phyloP scores from a whole-genome alignment of 2,888 invertebrate genomes.

The Pelosia muscerda region DNA sequence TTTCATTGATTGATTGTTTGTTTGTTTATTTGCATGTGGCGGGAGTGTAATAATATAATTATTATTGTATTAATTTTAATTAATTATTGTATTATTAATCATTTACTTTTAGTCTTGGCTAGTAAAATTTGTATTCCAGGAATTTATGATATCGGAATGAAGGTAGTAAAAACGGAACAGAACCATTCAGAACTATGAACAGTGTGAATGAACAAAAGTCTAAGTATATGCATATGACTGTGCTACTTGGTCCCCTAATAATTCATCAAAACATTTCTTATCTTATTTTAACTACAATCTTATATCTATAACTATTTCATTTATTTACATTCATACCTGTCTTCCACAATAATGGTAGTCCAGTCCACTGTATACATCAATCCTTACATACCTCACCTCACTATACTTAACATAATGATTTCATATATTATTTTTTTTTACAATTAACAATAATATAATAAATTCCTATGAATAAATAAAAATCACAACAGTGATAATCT shows the following conservation, averaged over 20 bases:
- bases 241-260: neutral
- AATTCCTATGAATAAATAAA: slow-evolving; percentile 38
- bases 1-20: too few species aligned
- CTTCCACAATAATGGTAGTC: neutral
- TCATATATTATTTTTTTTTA: slow-evolving; percentile 30
- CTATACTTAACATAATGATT: slow-evolving; percentile 26
- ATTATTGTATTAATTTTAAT: too few species aligned
- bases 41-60: too few species aligned
- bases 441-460: slow-evolving; percentile 27
- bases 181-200: neutral
- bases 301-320: too few species aligned
- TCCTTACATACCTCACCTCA: neutral
- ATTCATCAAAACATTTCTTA: neutral
- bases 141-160: too few species aligned
- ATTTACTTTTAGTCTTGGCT: too few species aligned
- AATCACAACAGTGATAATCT: slow-evolving; percentile 36
- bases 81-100: too few species aligned
- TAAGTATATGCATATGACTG: neutral
- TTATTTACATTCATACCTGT: neutral
- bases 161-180: too few species aligned
- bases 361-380: neutral
- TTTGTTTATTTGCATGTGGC: too few species aligned
- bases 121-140: too few species aligned
- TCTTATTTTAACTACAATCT: neutral
- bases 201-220: neutral